Base-by-base conservation (phyloP, 1,140 invertebrate genomes). In the Diorhabda carinulata region DNA sequence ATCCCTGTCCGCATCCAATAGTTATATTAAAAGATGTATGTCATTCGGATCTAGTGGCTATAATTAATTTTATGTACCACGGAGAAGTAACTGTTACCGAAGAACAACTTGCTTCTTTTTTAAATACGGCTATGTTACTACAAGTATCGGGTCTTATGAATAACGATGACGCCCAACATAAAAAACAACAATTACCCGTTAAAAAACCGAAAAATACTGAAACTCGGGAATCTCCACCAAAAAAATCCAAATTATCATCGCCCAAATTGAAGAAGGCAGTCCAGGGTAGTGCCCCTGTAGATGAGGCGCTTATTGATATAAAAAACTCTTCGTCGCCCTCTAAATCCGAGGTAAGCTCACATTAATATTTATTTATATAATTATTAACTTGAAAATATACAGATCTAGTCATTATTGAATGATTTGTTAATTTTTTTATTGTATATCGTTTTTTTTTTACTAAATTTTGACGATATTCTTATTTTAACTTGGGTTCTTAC, bases 1-100 rank as follows among this genome's bases (percentile, higher is more conserved):
- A 92, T 83, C 92, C 91, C 7, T 93, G 91, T 81, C 89, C 91
- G 70, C 92, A 94, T 85, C 92, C 91, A 43, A 90, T 92, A 57
- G 89, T 93, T 60, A 91, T 93, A 72, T 79, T 93, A 59, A 91
- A 91, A 83, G 89, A 91, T 83, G 87, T 91, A 10, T 82, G 84
- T 43, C 86, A 88, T 72, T 80, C 83, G 73, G 89, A 91, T 77
- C 83, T 92, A 61, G 83, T 87, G 56, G 86, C 88, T 61, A 83
- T 92, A 56, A 81, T 92, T 57, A 88, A 89, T 63, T 92, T 92
- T 72, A 92, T 92, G 87, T 92, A 92, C 73, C 86, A 88, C 81
- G 91, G 91, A 66, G 89, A 92, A 83, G 90, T 92, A 0, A 89
- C 90, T 76, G 87, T 92, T 63, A 84, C 86, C 69, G 88, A 91